A percentile compares a stretch with the other conserved stretches of the same genome.
phyloP scores from a whole-genome alignment of 2,888 invertebrate species.

The Tetragonula carbonaria region DNA sequence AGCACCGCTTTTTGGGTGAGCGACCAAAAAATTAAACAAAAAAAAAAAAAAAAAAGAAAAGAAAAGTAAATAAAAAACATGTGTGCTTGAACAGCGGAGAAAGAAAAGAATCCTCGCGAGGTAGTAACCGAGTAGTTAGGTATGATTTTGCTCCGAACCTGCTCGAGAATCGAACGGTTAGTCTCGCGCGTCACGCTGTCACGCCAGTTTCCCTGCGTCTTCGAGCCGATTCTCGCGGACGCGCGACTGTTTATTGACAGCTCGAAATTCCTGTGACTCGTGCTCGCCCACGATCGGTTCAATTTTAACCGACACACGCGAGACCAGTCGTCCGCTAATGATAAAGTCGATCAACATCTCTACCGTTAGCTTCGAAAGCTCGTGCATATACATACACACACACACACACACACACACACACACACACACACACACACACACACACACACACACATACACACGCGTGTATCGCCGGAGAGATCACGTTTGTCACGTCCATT shows the following conservation, averaged over 20 bases:
- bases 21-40: constrained; percentile 46
- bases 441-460: too few relatives aligned
- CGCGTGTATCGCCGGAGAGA: not conserved
- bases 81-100: not conserved
- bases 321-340: constrained; percentile 22
- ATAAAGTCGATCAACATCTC: constrained; percentile 41
- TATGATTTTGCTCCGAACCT: not conserved
- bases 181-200: constrained; percentile 35
- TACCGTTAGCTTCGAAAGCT: not conserved
- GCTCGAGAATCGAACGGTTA: constrained; percentile 29
- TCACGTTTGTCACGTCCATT: not conserved
- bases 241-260: constrained; percentile 42
- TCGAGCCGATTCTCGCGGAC: constrained; percentile 8
- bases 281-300: constrained; percentile 25
- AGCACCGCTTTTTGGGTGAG: constrained; percentile 61
- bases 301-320: constrained; percentile 40
- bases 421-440: too few relatives aligned
- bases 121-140: not conserved
- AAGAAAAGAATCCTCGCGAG: constrained; percentile 1
- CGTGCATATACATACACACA: not conserved
- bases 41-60: constrained; percentile 41
- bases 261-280: constrained; percentile 35
- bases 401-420: too few relatives aligned
- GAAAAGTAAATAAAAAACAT: not conserved
- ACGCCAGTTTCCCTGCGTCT: constrained; percentile 17